Evolutionary conservation across 2,113 vertebrate species (phyloP), one percentile per base, ranked within the genome.

Genomic region (Gobiocypris rarus): DNA sequence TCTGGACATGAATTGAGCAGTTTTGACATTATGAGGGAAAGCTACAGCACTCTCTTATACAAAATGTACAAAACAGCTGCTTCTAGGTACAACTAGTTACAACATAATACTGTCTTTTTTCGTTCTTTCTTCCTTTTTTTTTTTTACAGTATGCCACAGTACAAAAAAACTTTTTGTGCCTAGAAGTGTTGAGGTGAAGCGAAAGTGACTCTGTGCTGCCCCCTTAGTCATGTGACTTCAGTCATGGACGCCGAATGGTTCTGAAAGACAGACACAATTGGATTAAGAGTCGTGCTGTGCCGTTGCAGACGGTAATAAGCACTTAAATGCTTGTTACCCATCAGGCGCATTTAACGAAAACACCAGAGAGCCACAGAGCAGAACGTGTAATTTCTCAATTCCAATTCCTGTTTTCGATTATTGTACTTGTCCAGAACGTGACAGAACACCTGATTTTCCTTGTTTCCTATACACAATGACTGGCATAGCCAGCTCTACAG

Each of bases 1-100:
- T 95, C 94, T 94, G 92, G 95, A 94, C 94, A 95, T 96, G 95
- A 96, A 92, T 94, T 93, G 92, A 94, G 94, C 89, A 94, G 95
- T 96, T 94, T 93, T 93, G 94, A 96, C 94, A 92, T 31, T 65
- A 67, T 93, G 83, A 83, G 94, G 95, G 94, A 92, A 95, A 96
- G 94, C 96, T 96, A 98, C 96, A 95, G 94, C 97, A 97, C 96
- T 96, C 96, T 92, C 94, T 96, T 93, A 96, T 98, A 98, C 96
- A 98, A 98, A 98, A 98, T 95, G 96, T 99, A 99, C 97, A 94
- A 98, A 99, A 98, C 96, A 97, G 96, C 92, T 91, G 95, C 95
- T 89, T 96, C 95, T 96, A 98, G 80, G 50, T 70, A 82, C 65
- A 56, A 96, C 96, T 96, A 95, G 95, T 96, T 95, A 96, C 92